Conservation (phyloP, 2,797 vertebrate species). For the Crocodylus rhombifer region DNA sequence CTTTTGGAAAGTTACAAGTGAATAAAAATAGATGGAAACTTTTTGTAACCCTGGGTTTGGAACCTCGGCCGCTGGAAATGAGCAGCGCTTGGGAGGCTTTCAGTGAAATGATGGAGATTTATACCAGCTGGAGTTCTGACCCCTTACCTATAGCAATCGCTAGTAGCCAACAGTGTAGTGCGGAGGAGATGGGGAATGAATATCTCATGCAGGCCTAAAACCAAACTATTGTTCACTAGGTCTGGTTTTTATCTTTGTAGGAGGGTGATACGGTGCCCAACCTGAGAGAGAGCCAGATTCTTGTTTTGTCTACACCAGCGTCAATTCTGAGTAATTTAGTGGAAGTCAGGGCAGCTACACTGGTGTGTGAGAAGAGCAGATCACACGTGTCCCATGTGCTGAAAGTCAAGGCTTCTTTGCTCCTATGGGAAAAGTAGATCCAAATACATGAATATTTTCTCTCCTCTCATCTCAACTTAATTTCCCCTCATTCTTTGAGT, state of each 20-base stretch:
- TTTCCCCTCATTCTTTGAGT: slow-evolving; percentile 22
- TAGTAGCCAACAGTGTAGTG: background rate
- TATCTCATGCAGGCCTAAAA: background rate
- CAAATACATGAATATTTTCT: slow-evolving; percentile 46
- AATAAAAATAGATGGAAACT: background rate
- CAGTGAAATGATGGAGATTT: background rate
- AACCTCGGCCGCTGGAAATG: fast-evolving
- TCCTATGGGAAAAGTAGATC: slow-evolving; percentile 46
- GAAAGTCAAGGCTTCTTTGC: slow-evolving; percentile 17
- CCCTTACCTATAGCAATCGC: background rate
- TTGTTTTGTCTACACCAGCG: background rate
- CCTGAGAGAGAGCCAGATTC: background rate
- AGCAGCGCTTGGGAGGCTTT: fast-evolving
- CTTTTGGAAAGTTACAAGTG: background rate
- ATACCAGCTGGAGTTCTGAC: background rate
- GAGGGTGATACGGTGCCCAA: background rate
- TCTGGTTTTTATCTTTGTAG: background rate
- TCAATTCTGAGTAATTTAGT: background rate
- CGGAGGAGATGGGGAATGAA: background rate
- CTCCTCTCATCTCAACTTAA: background rate
- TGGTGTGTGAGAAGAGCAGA: background rate
- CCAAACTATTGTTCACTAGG: background rate
- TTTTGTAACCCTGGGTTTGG: background rate
- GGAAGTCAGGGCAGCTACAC: background rate
- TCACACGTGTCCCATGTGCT: background rate